A percentile compares a stretch with the other conserved stretches of the same genome.
Conservation (phyloP, 1,140 invertebrate species). For the Macrobrachium rosenbergii region DNA sequence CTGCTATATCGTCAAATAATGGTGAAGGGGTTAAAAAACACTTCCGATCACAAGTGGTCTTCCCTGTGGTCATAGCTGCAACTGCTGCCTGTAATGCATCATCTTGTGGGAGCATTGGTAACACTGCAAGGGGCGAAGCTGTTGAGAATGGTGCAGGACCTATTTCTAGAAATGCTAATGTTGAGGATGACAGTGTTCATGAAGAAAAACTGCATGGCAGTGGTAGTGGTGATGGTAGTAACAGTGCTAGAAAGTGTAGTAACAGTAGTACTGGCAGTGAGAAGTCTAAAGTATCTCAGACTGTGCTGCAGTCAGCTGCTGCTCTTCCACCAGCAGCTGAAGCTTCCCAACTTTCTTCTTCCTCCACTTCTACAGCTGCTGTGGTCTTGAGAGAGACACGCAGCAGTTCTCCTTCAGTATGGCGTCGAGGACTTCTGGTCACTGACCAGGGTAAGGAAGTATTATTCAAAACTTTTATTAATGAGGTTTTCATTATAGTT, state of each 20-base stretch:
- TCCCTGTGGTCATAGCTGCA: constrained; percentile 23
- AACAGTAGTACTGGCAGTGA: constrained; percentile 25
- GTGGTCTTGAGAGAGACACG: constrained; percentile 54
- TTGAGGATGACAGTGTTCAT: constrained; percentile 2
- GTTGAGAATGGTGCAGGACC: neutral
- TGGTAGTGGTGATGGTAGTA: constrained; percentile 26
- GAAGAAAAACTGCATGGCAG: neutral
- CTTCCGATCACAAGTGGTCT: constrained; percentile 28
- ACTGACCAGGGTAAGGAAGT: constrained; percentile 47
- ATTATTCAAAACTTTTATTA: constrained; percentile 8
- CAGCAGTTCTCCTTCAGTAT: constrained; percentile 56
- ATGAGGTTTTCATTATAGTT: neutral
- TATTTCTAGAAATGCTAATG: neutral
- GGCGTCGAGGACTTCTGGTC: constrained; percentile 48
- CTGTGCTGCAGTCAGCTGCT: neutral
- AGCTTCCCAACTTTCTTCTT: constrained; percentile 8
- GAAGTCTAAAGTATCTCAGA: too few species aligned
- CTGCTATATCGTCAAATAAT: constrained; percentile 12
- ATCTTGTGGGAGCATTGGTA: neutral
- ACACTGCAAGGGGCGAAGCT: neutral
- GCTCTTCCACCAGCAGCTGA: constrained; percentile 4
- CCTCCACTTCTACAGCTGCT: constrained; percentile 14
- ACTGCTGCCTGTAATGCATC: neutral
- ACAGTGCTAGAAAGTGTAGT: constrained; percentile 1
- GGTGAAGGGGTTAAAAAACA: constrained; percentile 14